Evolutionary conservation across 2,797 vertebrate species (phyloP), one percentile per base, ranked within the genome.

Genomic region (Antennarius maculatus): DNA sequence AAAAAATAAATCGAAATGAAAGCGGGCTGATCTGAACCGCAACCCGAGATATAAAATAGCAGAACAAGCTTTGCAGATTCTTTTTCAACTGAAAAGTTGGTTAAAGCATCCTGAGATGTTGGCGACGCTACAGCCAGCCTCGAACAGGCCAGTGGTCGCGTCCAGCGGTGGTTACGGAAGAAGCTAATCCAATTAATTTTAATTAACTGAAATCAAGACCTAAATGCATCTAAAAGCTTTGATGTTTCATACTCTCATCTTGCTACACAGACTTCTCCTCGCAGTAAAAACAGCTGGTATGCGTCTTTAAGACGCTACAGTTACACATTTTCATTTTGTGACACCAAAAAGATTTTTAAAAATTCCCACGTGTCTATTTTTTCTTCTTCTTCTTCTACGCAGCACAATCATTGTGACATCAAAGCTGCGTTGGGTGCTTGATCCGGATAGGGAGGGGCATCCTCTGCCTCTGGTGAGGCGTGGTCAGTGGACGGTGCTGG

Each of bases 401-500:
- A 88, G 67, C 90, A 83, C 52, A 48, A 69, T 80, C 71, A 66
- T 66, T 7, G 23, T 5, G 76, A 73, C n/a, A 67, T 47, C 69
- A 1, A 56, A 31, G 70, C 37, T 3, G 62, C 50, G 4, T 63
- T 23, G 0, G 87, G 66, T 85, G 66, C 92, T 89, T 51, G 94
- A 88, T 76, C 90, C 83, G 77, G 92, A 17, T 3, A 92, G 84
- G 46, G 7, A 0, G 43, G 61, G 74, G 79, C 75, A 55, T 77
- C 74, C 77, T 91, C 93, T 64, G 46, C 18, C 56, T 61, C 69
- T 0, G 71, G 23, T 13, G 91, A 74, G 87, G 93, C 92, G 79
- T 89, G 90, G 81, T 95, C 94, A 28, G 86, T 66, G 48, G 92
- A 89, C 53, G 89, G 91, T 66, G 77, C 83, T 0, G 89, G 80